These are phyloP conservation scores for Eupithecia inturbata DNA, from an alignment of 2,888 invertebrate species.

Conservation along the genomic window DNA sequence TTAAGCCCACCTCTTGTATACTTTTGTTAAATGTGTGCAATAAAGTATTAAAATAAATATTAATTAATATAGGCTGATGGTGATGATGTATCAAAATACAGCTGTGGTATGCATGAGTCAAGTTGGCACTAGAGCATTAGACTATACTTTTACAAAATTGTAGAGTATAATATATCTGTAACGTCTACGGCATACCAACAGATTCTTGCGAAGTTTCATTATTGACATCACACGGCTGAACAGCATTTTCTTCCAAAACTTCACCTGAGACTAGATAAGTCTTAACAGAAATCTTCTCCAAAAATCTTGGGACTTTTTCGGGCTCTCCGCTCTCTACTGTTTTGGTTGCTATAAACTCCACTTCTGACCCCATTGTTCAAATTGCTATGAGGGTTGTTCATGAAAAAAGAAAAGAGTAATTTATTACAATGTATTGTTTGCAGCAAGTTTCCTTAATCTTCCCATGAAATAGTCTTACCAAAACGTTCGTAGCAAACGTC, in stretches of 20 bases:
- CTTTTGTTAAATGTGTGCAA: too few species aligned
- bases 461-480: too few species aligned
- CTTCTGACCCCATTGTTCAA: slow-evolving; percentile 3
- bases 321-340: not conserved
- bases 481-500: slow-evolving; percentile 2
- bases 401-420: not conserved
- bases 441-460: not conserved
- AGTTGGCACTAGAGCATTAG: not conserved
- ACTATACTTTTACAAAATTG: not conserved
- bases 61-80: not conserved
- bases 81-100: not conserved
- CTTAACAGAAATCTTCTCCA: not conserved
- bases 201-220: not conserved
- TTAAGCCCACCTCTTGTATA: too few species aligned
- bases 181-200: slow-evolving; percentile 2
- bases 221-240: not conserved
- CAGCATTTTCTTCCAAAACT: not conserved
- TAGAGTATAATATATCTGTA: not conserved
- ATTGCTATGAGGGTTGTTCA: not conserved
- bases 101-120: not conserved
- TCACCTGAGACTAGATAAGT: not conserved
- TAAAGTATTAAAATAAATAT: too few species aligned
- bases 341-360: not conserved
- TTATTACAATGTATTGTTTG: not conserved
- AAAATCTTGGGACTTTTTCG: not conserved